Base-by-base conservation (phyloP, 2,113 vertebrate genomes). In the Leptocoma aspasia region DNA sequence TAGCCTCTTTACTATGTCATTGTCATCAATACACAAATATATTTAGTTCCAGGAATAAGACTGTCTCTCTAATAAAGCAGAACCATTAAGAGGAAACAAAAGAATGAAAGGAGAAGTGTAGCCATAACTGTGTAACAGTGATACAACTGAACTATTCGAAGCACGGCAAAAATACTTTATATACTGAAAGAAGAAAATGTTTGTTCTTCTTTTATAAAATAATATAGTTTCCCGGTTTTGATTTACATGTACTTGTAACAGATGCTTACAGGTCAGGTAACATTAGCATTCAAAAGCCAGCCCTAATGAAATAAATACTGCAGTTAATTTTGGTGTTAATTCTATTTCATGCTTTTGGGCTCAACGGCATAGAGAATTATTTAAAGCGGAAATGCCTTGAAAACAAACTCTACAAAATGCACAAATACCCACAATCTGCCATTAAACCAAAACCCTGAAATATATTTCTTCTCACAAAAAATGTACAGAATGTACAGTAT, bases 241-340 rank as follows among this genome's bases (percentile, higher is more conserved):
- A 93, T 97, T 97, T 97, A 91, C 86, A 93, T 94, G 94, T 96
- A 78, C 94, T 97, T 82, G 86, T 92, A 98, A 97, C 97, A 98
- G 98, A 97, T 98, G 98, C 96, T 95, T 94, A 82, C 93, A 97
- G 96, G 95, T 97, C 96, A 96, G 94, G 95, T 97, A 98, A 97
- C 97, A 96, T 88, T 89, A 65, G 76, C 82, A 80, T 94, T 94
- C 77, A 94, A 95, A 96, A 97, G 94, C 50, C 92, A 96, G n/a
- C 71, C 71, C 11, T 92, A 96, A 92, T 83, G 91, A 97, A 97
- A 95, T 88, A 81, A 97, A 96, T 82, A 30, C 60, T 47, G 33
- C 81, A 91, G 92, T 89, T 97, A 96, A 97, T 91, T 93, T 86
- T 94, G 76, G 90, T 94, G 89, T 97, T 97, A 95, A 97, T 95